Evolutionary conservation across 2,113 vertebrate genomes (phyloP), one percentile per base, ranked within the genome.

Genomic region (Tetraodon nigroviridis): DNA sequence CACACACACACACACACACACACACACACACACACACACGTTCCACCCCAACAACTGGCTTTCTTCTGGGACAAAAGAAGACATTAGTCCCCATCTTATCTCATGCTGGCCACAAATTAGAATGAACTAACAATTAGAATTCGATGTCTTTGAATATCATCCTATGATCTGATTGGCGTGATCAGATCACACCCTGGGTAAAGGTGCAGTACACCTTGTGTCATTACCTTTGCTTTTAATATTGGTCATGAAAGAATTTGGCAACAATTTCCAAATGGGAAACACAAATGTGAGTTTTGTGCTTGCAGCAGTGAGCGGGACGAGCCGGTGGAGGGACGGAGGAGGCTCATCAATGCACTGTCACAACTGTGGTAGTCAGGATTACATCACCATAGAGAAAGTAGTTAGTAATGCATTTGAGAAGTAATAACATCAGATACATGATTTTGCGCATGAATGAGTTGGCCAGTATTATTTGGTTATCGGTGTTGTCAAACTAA

Each of bases 41-140:
- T 60, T 53, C 65, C 68, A 62, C 62, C 51, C 17, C 14, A 81
- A 64, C 69, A 78, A 78, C 57, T 71, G 75, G 51, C 29, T 77
- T 69, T 52, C 73, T 67, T 54, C 27, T 56, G 58, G 58, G 51
- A 70, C 59, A 75, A 58, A 71, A 60, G 69, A 68, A 74, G 48
- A 58, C 46, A 58, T 66, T 48, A 64, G 76, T 73, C 41, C 51
- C 61, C 47, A 55, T 64, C 21, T 50, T 49, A 58, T 19, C 44
- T 55, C 55, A 29, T 22, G 2, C 29, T 64, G 21, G 6, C 58
- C 17, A 49, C 37, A 44, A 58, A 64, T 74, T 73, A 60, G 53
- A 46, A 47, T n/a, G 20, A 69, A 66, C 24, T 13, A 14, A 66
- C 59, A 63, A 20, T 8, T 16, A 16, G 10, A 70, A 18, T n/a